Conservation (phyloP, 53 echinoderm and acorn worm genomes). For the Apostichopus leukothele region DNA sequence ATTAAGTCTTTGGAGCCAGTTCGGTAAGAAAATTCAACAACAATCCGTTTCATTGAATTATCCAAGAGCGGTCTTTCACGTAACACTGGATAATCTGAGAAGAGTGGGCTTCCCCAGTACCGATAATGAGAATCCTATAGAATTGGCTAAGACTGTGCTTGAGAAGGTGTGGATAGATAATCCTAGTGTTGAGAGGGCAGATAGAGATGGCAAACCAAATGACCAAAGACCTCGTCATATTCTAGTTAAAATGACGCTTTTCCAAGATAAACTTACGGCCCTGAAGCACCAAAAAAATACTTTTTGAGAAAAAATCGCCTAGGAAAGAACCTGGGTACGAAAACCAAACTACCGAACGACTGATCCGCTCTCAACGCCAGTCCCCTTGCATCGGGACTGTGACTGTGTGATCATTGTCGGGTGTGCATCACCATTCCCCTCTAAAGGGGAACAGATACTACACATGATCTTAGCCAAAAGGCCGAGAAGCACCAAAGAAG, state of each 20-base stretch:
- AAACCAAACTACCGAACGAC: too few species aligned
- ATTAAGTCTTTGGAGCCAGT: neutral
- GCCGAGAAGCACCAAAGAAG: neutral
- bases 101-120: constrained; percentile 3
- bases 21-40: neutral
- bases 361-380: too few species aligned
- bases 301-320: too few species aligned
- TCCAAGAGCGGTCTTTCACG: constrained; percentile 17
- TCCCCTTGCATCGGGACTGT: too few species aligned
- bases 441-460: too few species aligned
- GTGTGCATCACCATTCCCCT: too few species aligned
- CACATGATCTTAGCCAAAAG: too few species aligned
- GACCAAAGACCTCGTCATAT: neutral
- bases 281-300: neutral
- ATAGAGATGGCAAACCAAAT: neutral
- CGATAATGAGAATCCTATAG: neutral
- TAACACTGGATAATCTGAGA: neutral
- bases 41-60: neutral
- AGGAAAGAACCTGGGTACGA: too few species aligned
- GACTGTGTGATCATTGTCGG: too few species aligned
- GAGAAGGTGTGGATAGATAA: neutral
- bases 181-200: constrained; percentile 20
- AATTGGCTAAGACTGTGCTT: constrained; percentile 22
- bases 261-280: constrained; percentile 16
- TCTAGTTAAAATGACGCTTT: neutral